Base-by-base conservation (phyloP, 2,113 vertebrate species). In the Channa argus region DNA sequence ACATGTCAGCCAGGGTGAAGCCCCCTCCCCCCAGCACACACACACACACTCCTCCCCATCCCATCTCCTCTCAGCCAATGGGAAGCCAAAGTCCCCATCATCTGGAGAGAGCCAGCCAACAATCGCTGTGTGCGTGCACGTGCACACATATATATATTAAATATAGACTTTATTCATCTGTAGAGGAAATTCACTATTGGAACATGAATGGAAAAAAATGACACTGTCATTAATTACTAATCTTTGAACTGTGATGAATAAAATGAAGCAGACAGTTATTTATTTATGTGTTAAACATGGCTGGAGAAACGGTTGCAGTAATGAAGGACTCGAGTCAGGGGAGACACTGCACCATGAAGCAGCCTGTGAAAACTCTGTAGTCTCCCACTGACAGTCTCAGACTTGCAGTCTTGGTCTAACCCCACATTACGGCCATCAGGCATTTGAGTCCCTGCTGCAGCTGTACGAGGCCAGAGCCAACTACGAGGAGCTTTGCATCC, bases 401-500 rank as follows among this genome's bases (percentile, higher is more conserved):
- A n/a, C 8, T 6, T 54, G 38, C 10, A 69, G 44, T 36, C 77
- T 64, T 88, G 88, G 83, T 88, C 90, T 90, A 80, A 93, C 76
- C 56, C 66, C 75, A 90, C 82, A 34, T 77, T 87, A 84, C 91
- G 88, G 88, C 94, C 79, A 67, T 77, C 95, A 98, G 97, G 97
- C 95, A 53, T 93, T 93, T 89, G 92, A 96, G 87, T 91, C 94
- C 68, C 83, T 94, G 74, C 50, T 95, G 88, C 88, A 95, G 91
- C 89, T 99, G 62, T 75, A 66, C n/a, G 90, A 95, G 68, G 95
- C 94, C 7, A 94, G 96, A 1, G 33, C 66, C 79, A 24, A 36
- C 79, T 89, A 92, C 82, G 88, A 94, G 87, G 97, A 97, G 92
- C 93, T 97, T 91, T 96, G 95, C 80, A 69, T 98, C 71, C 97